Evolutionary conservation across 2,888 invertebrate genomes (phyloP).

Genomic region (Aquatica leii): DNA sequence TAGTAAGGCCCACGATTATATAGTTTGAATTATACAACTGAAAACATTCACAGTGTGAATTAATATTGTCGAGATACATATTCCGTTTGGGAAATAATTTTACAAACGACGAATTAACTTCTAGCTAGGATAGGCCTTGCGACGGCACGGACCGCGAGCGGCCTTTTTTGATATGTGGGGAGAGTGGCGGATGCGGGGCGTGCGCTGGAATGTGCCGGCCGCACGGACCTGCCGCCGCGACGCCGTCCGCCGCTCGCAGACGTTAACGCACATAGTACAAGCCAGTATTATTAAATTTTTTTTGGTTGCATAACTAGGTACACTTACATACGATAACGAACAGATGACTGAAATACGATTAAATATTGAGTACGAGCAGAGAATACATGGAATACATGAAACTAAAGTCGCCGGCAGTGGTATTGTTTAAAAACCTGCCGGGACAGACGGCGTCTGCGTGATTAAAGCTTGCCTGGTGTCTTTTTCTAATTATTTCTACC

Average conservation of each 20-base stretch:
- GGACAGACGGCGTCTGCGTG: slow-evolving; percentile 41
- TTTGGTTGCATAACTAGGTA: slow-evolving; percentile 32
- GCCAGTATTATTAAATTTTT: slow-evolving; percentile 32
- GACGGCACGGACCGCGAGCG: slow-evolving; percentile 56
- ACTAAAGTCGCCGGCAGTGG: slow-evolving; percentile 32
- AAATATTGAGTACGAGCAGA: slow-evolving; percentile 38
- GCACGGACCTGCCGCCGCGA: slow-evolving; percentile 48
- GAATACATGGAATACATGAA: slow-evolving; percentile 35
- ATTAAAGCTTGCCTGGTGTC: slow-evolving; percentile 49
- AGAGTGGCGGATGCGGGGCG: slow-evolving; percentile 50
- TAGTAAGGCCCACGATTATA: slow-evolving; percentile 65
- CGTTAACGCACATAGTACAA: slow-evolving; percentile 35
- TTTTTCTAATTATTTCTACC: slow-evolving; percentile 46
- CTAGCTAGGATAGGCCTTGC: slow-evolving; percentile 44
- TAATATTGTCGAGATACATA: slow-evolving; percentile 61
- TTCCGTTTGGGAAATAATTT: slow-evolving; percentile 56
- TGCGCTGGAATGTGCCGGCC: slow-evolving; percentile 52
- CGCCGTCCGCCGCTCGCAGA: slow-evolving; percentile 42
- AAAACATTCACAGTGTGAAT: slow-evolving; percentile 61
- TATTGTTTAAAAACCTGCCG: slow-evolving; percentile 21
- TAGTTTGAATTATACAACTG: slow-evolving; percentile 62
- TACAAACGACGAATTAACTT: slow-evolving; percentile 52
- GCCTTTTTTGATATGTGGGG: slow-evolving; percentile 57
- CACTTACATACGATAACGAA: slow-evolving; percentile 37
- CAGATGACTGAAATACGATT: slow-evolving; percentile 38